Evolutionary conservation across 2,113 vertebrate species (phyloP).

Genomic region (Astur gentilis): DNA sequence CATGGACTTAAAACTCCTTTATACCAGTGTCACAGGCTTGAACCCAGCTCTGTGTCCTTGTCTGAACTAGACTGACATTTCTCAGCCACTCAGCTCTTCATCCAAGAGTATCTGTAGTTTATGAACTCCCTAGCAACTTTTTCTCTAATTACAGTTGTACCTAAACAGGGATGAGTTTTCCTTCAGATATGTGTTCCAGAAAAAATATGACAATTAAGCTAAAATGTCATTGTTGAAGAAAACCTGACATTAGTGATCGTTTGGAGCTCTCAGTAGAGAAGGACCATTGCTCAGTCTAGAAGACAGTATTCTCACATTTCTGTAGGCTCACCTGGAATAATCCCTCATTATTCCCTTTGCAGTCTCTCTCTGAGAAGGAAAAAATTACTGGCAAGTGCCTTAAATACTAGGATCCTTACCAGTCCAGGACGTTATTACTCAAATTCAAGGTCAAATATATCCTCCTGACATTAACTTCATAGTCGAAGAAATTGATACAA

Average conservation of each 20-base stretch:
- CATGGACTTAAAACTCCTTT: neutral
- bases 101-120: neutral
- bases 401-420: neutral
- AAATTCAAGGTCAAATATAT: constrained; percentile 27
- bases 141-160: neutral
- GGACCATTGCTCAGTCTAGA: neutral
- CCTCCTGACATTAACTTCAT: constrained; percentile 1
- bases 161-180: neutral
- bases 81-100: neutral
- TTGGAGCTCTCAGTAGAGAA: neutral
- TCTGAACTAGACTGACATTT: neutral
- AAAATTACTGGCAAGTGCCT: neutral
- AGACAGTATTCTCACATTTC: neutral
- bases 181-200: neutral
- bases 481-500: constrained; percentile 14
- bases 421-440: neutral
- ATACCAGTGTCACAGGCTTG: neutral
- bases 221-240: neutral
- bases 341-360: neutral
- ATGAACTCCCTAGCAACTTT: neutral
- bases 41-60: neutral
- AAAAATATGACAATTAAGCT: neutral
- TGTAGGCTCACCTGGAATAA: neutral
- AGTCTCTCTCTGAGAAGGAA: neutral
- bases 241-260: neutral